Evolutionary conservation across 2,888 invertebrate species (phyloP), one percentile per base, ranked within the genome.

Genomic region (Diplolepis rosae): DNA sequence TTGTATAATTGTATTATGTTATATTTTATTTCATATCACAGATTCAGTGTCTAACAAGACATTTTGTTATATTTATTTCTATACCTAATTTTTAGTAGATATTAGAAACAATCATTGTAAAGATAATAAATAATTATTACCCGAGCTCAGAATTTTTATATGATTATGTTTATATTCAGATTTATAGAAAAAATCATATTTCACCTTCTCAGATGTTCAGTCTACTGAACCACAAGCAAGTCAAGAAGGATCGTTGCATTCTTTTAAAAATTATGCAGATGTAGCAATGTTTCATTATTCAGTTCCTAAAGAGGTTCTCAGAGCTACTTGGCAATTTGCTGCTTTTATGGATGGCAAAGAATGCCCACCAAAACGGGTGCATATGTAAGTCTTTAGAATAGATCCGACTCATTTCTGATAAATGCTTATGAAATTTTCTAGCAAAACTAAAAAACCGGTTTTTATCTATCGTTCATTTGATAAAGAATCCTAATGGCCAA

Each of bases 271-370:
- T 78, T 90, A 90, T 82, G 88, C 88, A 28, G 90, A 90, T 79
- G 87, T 90, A 52, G 86, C 89, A 7, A 86, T 89, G 48, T 90
- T 90, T 78, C 90, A 90, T 79, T 90, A 88, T 74, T 87, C 85
- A 70, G 88, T 90, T 65, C 90, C 90, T 39, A 86, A 85, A 70
- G 90, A 90, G 76, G 88, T 89, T 1, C 81, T 87, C n/a, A 82
- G 88, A 71, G 90, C 89, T 22, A 90, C 90, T 18, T 90, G 90
- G 89, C 90, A 90, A 75, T 90, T 90, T 83, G 89, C 90, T 22
- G 90, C 90, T 39, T 90, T 90, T 77, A 89, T 89, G 88, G 90
- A 90, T 79, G 84, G 85, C 70, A 84, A 85, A 50, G 82, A 85
- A 48, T 90, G 90, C 75, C 83, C 88, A 28, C 79, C 87, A 11